Base-by-base conservation (phyloP, 2,797 vertebrate genomes). In the Dryobates pubescens region DNA sequence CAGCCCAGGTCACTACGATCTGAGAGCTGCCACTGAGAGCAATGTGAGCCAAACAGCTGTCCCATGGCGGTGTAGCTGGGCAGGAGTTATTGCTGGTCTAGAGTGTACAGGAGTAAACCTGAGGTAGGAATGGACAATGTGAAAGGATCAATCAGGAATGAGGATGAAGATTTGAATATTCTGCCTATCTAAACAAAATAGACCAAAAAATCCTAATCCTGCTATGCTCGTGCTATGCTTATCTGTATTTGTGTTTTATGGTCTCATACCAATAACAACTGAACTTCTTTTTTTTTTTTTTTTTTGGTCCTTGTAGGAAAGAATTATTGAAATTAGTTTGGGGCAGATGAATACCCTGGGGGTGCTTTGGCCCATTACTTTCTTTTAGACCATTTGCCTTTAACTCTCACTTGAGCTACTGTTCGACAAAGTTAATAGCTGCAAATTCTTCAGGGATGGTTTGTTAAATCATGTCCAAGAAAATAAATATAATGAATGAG, bases 401-500 rank as follows among this genome's bases (percentile, higher is more conserved):
- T 92, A 96, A 95, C 94, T 97, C 93, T 97, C 96, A 82, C 95
- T 95, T 91, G 95, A 96, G 92, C 83, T 67, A 91, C 90, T 65
- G 58, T 91, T 97, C 59, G 0, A 86, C 82, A 81, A 96, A 97
- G 92, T 97, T 97, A 97, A 97, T 96, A 97, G 95, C 95, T 94
- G 75, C 62, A 82, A 91, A 94, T 82, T 96, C 97, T 97, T 96
- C 67, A 36, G 96, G 96, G 97, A 94, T 91, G 84, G 88, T 93
- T 97, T 97, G 88, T 97, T 96, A 97, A 98, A 97, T 97, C 94
- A 93, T 95, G 96, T 96, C 97, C 97, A 95, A 95, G 95, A 97
- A 97, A 98, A 98, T 97, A 98, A 97, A 98, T 97, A 97, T 93
- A 97, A 96, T 76, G 95, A 97, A 97, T 94, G 97, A 97, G 89